Conservation (phyloP, 2,888 invertebrate genomes). For the Penaeus monodon region DNA sequence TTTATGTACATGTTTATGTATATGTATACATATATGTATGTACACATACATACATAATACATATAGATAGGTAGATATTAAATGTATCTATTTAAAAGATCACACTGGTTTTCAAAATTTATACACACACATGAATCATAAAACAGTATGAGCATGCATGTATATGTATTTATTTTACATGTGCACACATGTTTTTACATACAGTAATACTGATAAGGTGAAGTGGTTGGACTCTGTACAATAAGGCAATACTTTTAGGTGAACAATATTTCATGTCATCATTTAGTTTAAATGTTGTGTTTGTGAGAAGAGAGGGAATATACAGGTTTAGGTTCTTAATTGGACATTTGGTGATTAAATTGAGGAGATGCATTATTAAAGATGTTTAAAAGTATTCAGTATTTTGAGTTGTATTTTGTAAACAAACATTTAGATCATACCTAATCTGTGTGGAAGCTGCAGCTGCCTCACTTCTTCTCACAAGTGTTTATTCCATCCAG, state of each 20-base stretch:
- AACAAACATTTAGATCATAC: not conserved
- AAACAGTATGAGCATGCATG: too few species aligned
- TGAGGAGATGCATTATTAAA: too few species aligned
- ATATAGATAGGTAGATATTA: too few species aligned
- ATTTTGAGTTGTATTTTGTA: not conserved
- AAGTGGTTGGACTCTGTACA: slow-evolving; percentile 1
- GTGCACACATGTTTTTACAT: not conserved
- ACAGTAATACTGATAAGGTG: not conserved
- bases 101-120: too few species aligned
- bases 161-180: not conserved
- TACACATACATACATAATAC: too few species aligned
- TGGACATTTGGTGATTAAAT: not conserved
- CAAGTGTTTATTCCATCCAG: slow-evolving; percentile 59
- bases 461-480: slow-evolving; percentile 35
- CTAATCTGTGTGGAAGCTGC: slow-evolving; percentile 19
- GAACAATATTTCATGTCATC: slow-evolving; percentile 4
- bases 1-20: too few species aligned
- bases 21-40: too few species aligned
- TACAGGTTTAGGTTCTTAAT: not conserved
- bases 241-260: slow-evolving; percentile 7
- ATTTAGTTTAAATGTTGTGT: slow-evolving; percentile 11
- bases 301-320: slow-evolving; percentile 17
- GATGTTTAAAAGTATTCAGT: not conserved
- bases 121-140: too few species aligned
- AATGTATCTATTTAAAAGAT: too few species aligned